Conservation (phyloP, 2,888 invertebrate genomes). For the Agrotis ipsilon region DNA sequence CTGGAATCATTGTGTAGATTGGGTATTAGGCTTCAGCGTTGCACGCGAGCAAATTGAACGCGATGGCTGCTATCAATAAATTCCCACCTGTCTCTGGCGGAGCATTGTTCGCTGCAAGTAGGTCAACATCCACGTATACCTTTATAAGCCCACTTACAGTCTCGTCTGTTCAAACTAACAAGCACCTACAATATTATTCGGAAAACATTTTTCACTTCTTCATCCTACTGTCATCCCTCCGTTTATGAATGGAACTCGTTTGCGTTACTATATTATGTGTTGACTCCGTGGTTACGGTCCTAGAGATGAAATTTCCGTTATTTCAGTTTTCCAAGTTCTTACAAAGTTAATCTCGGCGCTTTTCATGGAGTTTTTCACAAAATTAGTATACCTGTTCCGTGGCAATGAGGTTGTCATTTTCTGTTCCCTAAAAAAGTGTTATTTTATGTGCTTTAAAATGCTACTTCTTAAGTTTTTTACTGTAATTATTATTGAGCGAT, state of each 20-base stretch:
- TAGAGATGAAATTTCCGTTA: conserved; percentile 33
- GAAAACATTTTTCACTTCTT: conserved; percentile 19
- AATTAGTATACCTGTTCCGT: conserved; percentile 12
- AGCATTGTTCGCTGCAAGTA: conserved; percentile 61
- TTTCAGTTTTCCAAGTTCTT: conserved; percentile 30
- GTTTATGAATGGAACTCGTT: conserved; percentile 58
- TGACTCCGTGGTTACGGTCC: background rate
- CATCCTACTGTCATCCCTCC: conserved; percentile 7
- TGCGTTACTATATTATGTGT: conserved; percentile 19
- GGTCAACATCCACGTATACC: conserved; percentile 64
- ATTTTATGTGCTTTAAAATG: conserved; percentile 11
- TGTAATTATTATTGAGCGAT: no score
- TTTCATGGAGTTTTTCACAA: conserved; percentile 27
- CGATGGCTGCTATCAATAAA: conserved; percentile 63
- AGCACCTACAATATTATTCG: conserved; percentile 8
- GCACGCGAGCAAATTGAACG: conserved; percentile 47
- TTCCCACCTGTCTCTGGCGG: conserved; percentile 57
- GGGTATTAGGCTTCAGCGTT: conserved; percentile 15
- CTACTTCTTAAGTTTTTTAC: background rate
- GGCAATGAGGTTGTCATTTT: conserved; percentile 17
- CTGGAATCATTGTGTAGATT: conserved; percentile 10
- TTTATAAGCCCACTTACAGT: conserved; percentile 40
- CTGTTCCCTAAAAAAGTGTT: background rate
- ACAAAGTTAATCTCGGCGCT: conserved; percentile 35
- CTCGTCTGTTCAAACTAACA: conserved; percentile 35